These are phyloP conservation scores for Guaruba guarouba DNA, from an alignment of 2,113 vertebrate species.

Conservation along the genomic window DNA sequence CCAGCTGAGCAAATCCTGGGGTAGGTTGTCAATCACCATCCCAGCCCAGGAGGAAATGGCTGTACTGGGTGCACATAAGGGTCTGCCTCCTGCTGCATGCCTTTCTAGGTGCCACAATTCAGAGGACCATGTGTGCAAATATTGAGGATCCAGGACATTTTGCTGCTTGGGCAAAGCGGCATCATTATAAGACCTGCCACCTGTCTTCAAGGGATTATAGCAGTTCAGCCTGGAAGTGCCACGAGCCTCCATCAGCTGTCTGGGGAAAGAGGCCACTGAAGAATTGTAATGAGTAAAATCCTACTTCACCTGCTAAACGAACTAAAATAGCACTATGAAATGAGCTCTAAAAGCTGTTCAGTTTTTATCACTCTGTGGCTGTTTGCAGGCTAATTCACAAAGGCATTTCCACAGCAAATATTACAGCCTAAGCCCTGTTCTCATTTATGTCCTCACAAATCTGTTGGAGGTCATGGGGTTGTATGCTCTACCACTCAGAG, in stretches of 20 bases:
- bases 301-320: not conserved
- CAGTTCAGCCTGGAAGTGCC: not conserved
- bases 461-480: not conserved
- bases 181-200: not conserved
- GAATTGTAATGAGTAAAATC: not conserved
- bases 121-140: not conserved
- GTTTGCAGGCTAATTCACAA: not conserved
- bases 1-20: not conserved
- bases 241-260: not conserved
- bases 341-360: not conserved
- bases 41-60: not conserved
- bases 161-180: not conserved
- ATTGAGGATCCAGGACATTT: not conserved
- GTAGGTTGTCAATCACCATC: not conserved
- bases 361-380: not conserved
- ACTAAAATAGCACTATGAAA: not conserved
- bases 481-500: not conserved
- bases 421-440: not conserved
- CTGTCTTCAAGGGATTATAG: not conserved
- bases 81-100: rapidly evolving
- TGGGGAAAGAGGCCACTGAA: not conserved
- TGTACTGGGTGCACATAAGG: not conserved
- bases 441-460: not conserved
- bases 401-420: not conserved
- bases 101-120: not conserved